Conservation (phyloP, 2,888 invertebrate genomes). For the Orthosia cruda region DNA sequence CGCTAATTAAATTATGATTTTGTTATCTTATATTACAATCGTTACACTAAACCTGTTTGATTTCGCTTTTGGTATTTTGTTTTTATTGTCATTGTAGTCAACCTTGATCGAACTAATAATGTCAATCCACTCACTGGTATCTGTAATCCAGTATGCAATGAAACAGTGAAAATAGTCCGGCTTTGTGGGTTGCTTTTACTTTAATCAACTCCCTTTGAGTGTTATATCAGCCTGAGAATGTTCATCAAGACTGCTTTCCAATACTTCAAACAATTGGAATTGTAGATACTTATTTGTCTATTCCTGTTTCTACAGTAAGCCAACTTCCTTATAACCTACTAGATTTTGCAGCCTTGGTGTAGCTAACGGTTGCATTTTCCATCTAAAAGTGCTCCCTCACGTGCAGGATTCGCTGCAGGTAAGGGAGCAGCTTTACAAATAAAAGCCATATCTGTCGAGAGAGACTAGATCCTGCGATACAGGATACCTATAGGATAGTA, state of each 20-base stretch:
- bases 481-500: too few species aligned
- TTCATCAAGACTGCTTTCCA: constrained; percentile 4
- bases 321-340: too few species aligned
- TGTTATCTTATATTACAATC: constrained; percentile 12
- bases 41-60: constrained; percentile 35
- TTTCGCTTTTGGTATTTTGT: constrained; percentile 2
- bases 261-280: too few species aligned
- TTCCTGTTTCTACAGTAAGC: too few species aligned
- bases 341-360: too few species aligned
- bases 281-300: too few species aligned
- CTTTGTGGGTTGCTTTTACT: constrained; percentile 19
- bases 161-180: constrained; percentile 24
- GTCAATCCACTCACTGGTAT: constrained; percentile 18
- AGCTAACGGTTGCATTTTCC: too few species aligned
- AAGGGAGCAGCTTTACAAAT: too few species aligned
- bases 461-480: too few species aligned
- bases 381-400: too few species aligned
- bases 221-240: neutral
- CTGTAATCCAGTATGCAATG: constrained; percentile 6
- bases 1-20: neutral
- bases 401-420: too few species aligned
- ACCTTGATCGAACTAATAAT: constrained; percentile 29
- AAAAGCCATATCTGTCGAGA: too few species aligned
- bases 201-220: neutral
- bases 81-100: constrained; percentile 4